Conservation (phyloP, 2,113 vertebrate species). For the Enhydra lutris region DNA sequence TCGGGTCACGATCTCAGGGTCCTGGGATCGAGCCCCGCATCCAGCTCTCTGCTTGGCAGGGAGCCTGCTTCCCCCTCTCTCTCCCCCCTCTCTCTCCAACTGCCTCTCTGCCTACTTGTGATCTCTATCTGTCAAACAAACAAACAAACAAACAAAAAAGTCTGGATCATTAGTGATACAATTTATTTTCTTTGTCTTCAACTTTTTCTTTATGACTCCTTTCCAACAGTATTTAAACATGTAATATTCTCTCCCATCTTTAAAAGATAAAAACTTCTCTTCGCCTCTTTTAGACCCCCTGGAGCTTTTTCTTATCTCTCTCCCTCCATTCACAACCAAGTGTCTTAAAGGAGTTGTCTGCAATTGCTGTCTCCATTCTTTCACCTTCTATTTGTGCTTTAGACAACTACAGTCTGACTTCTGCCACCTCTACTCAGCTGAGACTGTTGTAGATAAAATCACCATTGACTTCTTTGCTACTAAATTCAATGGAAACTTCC, state of each 20-base stretch:
- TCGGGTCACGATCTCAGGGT: no score
- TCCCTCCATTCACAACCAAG: background rate
- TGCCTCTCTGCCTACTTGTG: no score
- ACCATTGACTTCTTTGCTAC: background rate
- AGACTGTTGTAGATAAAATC: slow-evolving; percentile 4
- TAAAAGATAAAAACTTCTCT: background rate
- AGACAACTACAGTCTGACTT: background rate
- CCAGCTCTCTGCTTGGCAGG: no score
- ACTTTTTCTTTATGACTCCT: background rate
- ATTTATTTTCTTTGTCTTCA: background rate
- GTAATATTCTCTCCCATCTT: background rate
- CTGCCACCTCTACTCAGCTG: background rate
- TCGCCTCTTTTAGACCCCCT: background rate
- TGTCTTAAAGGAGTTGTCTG: background rate
- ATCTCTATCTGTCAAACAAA: no score
- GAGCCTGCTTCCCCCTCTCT: no score
- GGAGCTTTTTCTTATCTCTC: background rate
- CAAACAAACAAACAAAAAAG: no score
- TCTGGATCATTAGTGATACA: background rate
- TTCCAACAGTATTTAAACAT: background rate
- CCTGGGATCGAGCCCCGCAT: no score
- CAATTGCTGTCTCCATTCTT: background rate
- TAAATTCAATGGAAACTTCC: background rate
- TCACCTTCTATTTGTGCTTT: background rate
- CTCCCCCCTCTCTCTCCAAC: no score